Evolutionary conservation across 2,113 vertebrate genomes (phyloP).

Genomic region (Desmodus rotundus): DNA sequence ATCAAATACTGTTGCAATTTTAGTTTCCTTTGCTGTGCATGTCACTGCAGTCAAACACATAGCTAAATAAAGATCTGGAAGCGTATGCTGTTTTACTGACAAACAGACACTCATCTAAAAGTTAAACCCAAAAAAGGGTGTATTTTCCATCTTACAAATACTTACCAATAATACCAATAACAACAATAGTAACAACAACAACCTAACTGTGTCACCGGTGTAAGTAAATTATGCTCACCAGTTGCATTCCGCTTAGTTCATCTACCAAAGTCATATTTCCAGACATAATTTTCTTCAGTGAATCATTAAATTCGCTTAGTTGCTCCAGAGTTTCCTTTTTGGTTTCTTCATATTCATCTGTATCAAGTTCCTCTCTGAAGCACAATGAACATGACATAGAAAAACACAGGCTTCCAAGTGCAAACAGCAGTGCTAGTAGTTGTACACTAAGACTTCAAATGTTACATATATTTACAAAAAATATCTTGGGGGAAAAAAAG

Average conservation of each 20-base stretch:
- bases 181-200: neutral
- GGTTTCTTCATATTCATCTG: conserved; percentile 97
- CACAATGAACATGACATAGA: neutral
- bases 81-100: neutral
- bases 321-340: conserved; percentile 98
- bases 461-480: neutral
- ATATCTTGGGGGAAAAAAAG: neutral
- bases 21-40: neutral
- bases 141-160: neutral
- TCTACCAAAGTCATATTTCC: conserved; percentile 98
- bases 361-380: conserved; percentile 93
- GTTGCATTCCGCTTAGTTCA: conserved; percentile 96
- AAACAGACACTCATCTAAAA: neutral
- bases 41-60: neutral
- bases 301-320: conserved; percentile 95
- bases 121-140: neutral
- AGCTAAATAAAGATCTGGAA: neutral
- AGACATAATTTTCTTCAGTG: conserved; percentile 96
- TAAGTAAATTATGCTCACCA: conserved; percentile 83
- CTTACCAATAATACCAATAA: neutral
- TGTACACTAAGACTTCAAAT: neutral
- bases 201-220: neutral
- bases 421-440: neutral
- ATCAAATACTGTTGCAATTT: neutral
- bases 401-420: neutral